Conservation (phyloP, 2,797 vertebrate genomes). For the Podargus strigoides region DNA sequence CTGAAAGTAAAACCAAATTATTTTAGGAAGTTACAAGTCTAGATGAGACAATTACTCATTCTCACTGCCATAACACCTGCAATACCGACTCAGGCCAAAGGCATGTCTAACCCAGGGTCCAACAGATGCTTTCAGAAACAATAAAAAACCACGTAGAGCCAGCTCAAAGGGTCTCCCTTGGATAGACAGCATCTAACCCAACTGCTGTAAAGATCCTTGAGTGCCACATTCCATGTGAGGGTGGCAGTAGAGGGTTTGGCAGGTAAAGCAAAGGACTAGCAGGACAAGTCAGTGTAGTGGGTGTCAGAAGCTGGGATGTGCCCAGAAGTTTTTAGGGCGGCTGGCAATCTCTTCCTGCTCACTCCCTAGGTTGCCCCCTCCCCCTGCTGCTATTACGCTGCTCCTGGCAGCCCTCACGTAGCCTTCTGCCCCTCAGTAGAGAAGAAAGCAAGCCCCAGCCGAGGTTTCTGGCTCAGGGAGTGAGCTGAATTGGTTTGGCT, state of each 20-base stretch:
- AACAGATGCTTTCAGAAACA: neutral
- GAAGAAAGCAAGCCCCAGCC: neutral
- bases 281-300: neutral
- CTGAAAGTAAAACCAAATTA: neutral
- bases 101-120: neutral
- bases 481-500: neutral
- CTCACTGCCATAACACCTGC: neutral
- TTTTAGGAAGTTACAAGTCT: neutral
- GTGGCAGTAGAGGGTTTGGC: neutral
- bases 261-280: neutral
- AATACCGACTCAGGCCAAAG: neutral
- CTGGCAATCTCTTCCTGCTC: neutral
- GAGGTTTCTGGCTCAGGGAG: neutral
- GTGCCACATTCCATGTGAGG: fast-evolving
- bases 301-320: neutral
- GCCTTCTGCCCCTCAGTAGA: fast-evolving
- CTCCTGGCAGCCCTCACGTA: neutral
- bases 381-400: neutral
- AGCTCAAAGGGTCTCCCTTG: neutral
- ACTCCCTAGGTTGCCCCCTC: fast-evolving
- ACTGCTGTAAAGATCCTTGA: neutral
- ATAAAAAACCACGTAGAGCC: fast-evolving
- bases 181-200: neutral
- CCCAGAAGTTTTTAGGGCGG: neutral
- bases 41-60: neutral